Base-by-base conservation (phyloP, 1,140 invertebrate genomes). In the Drosophila guanche region DNA sequence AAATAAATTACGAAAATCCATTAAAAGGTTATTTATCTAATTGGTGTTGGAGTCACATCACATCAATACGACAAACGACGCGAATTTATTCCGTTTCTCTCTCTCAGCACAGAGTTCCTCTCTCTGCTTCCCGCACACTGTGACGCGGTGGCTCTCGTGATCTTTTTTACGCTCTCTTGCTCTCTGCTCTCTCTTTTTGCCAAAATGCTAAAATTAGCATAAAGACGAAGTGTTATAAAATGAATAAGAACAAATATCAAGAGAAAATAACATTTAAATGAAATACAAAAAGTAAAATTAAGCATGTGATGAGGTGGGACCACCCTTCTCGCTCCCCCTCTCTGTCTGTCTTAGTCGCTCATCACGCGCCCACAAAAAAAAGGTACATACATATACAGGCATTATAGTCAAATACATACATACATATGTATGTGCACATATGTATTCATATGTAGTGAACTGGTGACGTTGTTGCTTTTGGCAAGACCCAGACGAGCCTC, bases 21-120 rank as follows among this genome's bases (percentile, higher is more conserved):
- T 85, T 86, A 86, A 85, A 70, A 70, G 76, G 76, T 85, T 74
- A 77, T 85, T 86, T 86, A 85, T 86, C 83, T 81, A 81, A 86
- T 86, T 85, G 72, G 41, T 76, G 46, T 67, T 57, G 50, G 46
- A 62, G 77, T 69, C 54, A 63, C 46, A 55, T 69, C 54, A 63
- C 46, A 55, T 51, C 57, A 46, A 60, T 56, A 54, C 25, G 6
- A 16, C 20, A 22, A 55, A 45, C 56, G 47, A 76, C 62, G 54
- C 56, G 52, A 50, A 7, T 8, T 12, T 2, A n/a, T 33, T 5
- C 16, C 16, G 16, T 20, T 20, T 20, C 16, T 10, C 10, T 58
- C 43, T 22, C 20, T 42, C 7, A 16, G 7, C 23, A 1, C 43
- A 63, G 46, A 56, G 20, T 48, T 20, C 16, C 16, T 20, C 16